phyloP scores from a whole-genome alignment of 2,113 vertebrate genomes.

The Microcebus griseorufus region DNA sequence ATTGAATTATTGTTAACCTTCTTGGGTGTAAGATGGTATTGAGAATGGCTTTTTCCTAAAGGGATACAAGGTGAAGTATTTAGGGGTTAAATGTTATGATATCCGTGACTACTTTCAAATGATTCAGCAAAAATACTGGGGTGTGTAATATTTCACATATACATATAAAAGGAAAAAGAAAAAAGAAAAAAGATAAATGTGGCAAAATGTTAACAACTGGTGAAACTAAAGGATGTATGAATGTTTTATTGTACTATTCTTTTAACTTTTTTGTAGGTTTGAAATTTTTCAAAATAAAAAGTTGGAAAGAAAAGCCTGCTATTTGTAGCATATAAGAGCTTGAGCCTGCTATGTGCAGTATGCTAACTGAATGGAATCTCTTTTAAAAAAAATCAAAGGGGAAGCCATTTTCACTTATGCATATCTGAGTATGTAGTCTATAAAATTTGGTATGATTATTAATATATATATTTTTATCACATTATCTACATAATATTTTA shows the following conservation, averaged over 20 bases:
- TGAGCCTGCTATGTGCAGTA: neutral
- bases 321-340: neutral
- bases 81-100: neutral
- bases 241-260: neutral
- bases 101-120: neutral
- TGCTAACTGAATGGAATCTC: neutral
- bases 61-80: neutral
- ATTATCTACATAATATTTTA: neutral
- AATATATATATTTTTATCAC: neutral
- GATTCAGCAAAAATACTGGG: neutral
- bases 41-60: neutral
- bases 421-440: neutral
- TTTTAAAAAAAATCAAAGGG: neutral
- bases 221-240: neutral
- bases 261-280: neutral
- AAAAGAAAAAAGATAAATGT: neutral
- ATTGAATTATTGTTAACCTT: neutral
- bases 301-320: neutral
- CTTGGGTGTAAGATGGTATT: neutral
- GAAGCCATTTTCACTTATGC: neutral
- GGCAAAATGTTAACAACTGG: conserved; percentile 6
- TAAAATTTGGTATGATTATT: neutral
- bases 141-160: neutral
- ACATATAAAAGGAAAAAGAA: neutral
- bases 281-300: conserved; percentile 57